phyloP scores from a whole-genome alignment of 2,113 vertebrate species.

The Thryonomys swinderianus region DNA sequence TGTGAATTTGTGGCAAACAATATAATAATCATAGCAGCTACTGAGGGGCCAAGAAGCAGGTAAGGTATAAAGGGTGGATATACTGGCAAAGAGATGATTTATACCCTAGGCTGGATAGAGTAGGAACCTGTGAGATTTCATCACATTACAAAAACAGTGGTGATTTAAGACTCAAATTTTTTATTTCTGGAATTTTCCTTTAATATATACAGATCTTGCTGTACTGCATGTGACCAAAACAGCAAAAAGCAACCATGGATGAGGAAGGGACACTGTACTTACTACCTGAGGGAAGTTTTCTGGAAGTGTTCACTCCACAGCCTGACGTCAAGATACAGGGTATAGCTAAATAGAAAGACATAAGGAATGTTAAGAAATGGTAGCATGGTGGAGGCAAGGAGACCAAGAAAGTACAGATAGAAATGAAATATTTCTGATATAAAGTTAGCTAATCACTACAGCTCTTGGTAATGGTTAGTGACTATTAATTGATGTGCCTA shows the following conservation, averaged over 20 bases:
- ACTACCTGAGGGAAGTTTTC: not conserved
- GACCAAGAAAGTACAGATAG: not conserved
- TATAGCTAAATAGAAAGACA: not conserved
- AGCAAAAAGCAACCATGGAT: not conserved
- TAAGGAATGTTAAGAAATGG: not conserved
- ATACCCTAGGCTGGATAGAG: not conserved
- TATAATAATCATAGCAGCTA: not conserved
- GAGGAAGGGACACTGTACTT: not conserved
- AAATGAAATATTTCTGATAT: not conserved
- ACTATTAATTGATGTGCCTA: not conserved
- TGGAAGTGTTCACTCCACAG: not conserved
- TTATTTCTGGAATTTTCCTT: not conserved
- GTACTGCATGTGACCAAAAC: not conserved
- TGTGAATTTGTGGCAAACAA: not conserved
- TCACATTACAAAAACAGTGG: no score
- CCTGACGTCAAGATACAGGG: not conserved
- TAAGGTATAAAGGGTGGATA: no score
- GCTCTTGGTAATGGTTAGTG: no score
- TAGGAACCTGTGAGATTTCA: not conserved
- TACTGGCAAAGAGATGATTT: not conserved
- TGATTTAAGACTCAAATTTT: not conserved
- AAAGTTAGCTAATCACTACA: not conserved
- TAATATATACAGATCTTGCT: not conserved
- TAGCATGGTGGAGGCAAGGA: accelerated
- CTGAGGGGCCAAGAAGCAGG: no score